Evolutionary conservation across 2,113 vertebrate genomes (phyloP).

Genomic region (Phylloscopus trochilus): DNA sequence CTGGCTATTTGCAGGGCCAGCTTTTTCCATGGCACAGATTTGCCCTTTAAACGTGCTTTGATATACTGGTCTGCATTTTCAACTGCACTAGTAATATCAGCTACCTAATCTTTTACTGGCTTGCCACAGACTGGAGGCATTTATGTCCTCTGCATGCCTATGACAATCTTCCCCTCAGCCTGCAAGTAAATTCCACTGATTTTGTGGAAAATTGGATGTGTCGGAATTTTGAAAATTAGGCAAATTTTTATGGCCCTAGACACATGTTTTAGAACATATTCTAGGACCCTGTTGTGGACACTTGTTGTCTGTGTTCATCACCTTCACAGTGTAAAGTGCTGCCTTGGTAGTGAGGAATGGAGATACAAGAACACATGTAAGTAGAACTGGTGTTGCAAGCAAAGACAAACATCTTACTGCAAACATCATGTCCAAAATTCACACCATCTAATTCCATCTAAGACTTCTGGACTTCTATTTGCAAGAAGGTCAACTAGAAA

Average conservation of each 20-base stretch:
- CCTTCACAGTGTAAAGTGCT: background rate
- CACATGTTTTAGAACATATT: background rate
- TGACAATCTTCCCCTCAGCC: background rate
- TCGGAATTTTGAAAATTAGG: background rate
- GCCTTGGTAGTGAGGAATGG: background rate
- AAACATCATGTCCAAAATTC: background rate
- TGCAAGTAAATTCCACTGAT: background rate
- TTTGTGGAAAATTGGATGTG: background rate
- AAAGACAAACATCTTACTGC: background rate
- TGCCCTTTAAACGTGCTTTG: background rate
- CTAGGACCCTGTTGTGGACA: background rate
- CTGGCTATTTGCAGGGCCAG: background rate
- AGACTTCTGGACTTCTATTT: background rate
- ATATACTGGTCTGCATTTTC: background rate
- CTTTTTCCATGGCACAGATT: background rate
- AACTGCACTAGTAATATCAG: background rate
- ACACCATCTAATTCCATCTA: background rate
- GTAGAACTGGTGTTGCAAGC: background rate
- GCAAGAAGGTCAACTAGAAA: background rate
- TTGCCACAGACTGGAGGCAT: background rate
- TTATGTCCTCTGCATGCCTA: background rate
- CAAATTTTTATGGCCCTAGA: background rate
- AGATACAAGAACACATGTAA: background rate
- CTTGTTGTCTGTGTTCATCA: background rate
- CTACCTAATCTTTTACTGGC: background rate